Evolutionary conservation across 2,888 invertebrate species (phyloP).

Genomic region (Sphaerophoria taeniata): DNA sequence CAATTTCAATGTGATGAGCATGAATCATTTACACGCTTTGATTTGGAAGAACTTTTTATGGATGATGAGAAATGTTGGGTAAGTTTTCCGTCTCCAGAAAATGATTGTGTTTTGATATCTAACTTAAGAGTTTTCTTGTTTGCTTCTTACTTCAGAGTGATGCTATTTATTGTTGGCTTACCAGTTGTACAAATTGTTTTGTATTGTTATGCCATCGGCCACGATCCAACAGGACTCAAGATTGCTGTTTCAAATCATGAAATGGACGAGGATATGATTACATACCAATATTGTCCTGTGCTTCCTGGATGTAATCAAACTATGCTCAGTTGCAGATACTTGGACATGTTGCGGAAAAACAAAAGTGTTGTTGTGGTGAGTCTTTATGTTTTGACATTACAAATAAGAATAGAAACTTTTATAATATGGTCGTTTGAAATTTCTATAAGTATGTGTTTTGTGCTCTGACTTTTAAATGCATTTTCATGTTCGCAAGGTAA

Average conservation of each 20-base stretch:
- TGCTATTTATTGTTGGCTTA: conserved; percentile 93
- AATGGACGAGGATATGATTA: conserved; percentile 83
- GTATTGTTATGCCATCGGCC: conserved; percentile 95
- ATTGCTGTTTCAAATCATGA: conserved; percentile 93
- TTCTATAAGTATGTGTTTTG: not conserved
- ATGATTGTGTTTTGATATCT: not conserved
- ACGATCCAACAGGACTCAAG: conserved; percentile 90
- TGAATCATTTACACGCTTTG: conserved; percentile 90
- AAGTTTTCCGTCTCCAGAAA: conserved; percentile 76
- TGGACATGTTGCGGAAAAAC: conserved; percentile 87
- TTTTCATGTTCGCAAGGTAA: too few relatives aligned
- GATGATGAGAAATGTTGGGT: conserved; percentile 93
- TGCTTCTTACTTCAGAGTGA: conserved; percentile 84
- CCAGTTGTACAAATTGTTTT: conserved; percentile 93
- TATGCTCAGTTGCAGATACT: conserved; percentile 90
- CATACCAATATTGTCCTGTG: conserved; percentile 83
- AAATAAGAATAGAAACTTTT: not conserved
- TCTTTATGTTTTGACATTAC: conserved; percentile 66
- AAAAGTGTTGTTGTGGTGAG: conserved; percentile 88
- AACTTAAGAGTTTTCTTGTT: conserved; percentile 6
- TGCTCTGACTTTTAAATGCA: too few relatives aligned
- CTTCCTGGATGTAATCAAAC: conserved; percentile 86
- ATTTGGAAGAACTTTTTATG: conserved; percentile 95
- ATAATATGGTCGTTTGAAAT: not conserved
- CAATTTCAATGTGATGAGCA: conserved; percentile 86